Conservation (phyloP, 2,797 vertebrate genomes). For the Xiphophorus birchmanni region DNA sequence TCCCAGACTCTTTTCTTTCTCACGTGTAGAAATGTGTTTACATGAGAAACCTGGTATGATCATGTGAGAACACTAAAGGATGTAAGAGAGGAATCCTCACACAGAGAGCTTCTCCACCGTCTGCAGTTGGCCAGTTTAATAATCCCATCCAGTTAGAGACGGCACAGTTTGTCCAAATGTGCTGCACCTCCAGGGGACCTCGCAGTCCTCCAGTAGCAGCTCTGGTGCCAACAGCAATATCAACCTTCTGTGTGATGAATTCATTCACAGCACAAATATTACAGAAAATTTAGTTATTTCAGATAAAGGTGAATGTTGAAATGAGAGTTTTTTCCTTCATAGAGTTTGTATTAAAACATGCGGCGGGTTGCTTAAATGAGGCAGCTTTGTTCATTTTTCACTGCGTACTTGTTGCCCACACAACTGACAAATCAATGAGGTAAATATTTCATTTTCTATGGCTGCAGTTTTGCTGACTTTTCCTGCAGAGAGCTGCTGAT, state of each 20-base stretch:
- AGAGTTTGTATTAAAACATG: neutral
- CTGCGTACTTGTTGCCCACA: neutral
- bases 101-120: neutral
- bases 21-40: no score
- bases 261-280: neutral
- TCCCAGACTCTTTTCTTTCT: no score
- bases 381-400: neutral
- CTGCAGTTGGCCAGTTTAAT: neutral
- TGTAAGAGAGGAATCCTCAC: neutral
- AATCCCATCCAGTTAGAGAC: slow-evolving; percentile 3
- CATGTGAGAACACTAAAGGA: neutral
- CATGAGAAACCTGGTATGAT: neutral
- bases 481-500: neutral
- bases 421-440: neutral
- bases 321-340: neutral
- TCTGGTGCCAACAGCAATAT: neutral
- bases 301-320: neutral
- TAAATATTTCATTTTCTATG: slow-evolving; percentile 6
- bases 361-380: neutral
- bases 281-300: neutral
- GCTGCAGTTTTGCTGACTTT: neutral
- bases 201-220: neutral
- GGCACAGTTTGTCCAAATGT: slow-evolving; percentile 4
- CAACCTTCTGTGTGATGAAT: slow-evolving; percentile 5
- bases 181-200: neutral